A percentile compares a stretch with the other conserved stretches of the same genome.
Conservation (phyloP, 1,140 invertebrate genomes). For the Halyomorpha halys region DNA sequence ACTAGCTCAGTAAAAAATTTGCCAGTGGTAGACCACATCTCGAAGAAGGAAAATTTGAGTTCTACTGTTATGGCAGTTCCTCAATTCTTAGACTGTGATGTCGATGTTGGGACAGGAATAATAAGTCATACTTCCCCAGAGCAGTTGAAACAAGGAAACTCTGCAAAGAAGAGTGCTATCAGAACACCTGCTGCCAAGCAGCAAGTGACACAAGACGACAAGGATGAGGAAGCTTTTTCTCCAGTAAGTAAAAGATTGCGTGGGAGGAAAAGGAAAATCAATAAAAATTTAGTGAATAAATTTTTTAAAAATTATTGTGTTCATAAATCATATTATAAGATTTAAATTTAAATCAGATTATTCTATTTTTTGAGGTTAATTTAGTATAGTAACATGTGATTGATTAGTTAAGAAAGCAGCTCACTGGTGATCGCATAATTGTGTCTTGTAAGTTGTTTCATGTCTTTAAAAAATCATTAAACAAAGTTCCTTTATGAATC, state of each 20-base stretch:
- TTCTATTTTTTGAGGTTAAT: too few species aligned
- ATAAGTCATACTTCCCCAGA: neutral
- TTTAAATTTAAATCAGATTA: too few species aligned
- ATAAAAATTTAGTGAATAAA: slow-evolving; percentile 2
- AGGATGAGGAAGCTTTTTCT: neutral
- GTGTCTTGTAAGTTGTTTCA: too few species aligned
- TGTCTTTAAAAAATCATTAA: too few species aligned
- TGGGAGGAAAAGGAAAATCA: neutral
- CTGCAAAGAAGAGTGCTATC: neutral
- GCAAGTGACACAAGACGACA: too few species aligned
- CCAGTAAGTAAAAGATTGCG: slow-evolving; percentile 12
- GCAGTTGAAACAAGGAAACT: neutral
- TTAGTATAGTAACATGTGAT: too few species aligned
- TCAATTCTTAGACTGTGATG: neutral
- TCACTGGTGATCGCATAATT: too few species aligned
- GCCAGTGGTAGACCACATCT: neutral
- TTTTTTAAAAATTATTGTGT: neutral
- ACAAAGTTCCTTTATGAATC: too few species aligned
- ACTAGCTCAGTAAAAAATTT: neutral
- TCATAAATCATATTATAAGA: too few species aligned
- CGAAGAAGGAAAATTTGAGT: too few species aligned
- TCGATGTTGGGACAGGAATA: neutral
- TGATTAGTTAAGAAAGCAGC: too few species aligned
- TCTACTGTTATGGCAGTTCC: neutral
- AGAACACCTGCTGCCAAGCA: neutral